Evolutionary conservation across 2,113 vertebrate species (phyloP), one percentile per base, ranked within the genome.

Genomic region (Scartelaos histophorus): DNA sequence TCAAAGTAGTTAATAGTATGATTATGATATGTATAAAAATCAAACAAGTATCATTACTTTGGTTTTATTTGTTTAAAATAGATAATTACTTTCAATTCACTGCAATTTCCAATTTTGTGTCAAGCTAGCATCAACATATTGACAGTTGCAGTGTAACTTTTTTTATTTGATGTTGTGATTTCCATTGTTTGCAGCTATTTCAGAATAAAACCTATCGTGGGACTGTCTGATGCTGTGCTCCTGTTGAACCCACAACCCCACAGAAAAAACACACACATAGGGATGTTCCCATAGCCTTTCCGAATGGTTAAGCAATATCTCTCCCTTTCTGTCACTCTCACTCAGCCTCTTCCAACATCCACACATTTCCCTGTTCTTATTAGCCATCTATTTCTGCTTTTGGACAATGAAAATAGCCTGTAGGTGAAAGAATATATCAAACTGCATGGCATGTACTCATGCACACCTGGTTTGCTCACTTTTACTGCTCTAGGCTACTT

Each of bases 241-340:
- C 82, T 71, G 81, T 76, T 83, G 83, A 84, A 84, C 66, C 66
- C 74, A 85, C 76, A 21, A 58, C 76, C 69, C 79, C 82, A 74
- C 56, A 56, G 70, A 67, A 66, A 83, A 87, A 80, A 80, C 73
- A 81, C 79, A 82, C 51, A 78, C 73, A n/a, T 25, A 57, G n/a
- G 25, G 84, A 90, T 85, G 87, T 92, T 92, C 90, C 88, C 90
- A 90, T 86, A 91, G 89, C 85, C 89, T 83, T 92, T 92, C 88
- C 88, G 89, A 91, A 91, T 92, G 90, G 78, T 92, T 92, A 84
- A 78, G 88, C 91, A 92, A 92, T 92, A 76, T 89, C 70, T 74
- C 73, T 74, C 74, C 51, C 76, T 76, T 82, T 81, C 79, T 43
- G 74, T 78, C 81, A 17, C 77, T 67, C 78, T 76, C 76, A 65